Evolutionary conservation across 2,797 vertebrate species (phyloP).

Genomic region (Buceros bicornis): DNA sequence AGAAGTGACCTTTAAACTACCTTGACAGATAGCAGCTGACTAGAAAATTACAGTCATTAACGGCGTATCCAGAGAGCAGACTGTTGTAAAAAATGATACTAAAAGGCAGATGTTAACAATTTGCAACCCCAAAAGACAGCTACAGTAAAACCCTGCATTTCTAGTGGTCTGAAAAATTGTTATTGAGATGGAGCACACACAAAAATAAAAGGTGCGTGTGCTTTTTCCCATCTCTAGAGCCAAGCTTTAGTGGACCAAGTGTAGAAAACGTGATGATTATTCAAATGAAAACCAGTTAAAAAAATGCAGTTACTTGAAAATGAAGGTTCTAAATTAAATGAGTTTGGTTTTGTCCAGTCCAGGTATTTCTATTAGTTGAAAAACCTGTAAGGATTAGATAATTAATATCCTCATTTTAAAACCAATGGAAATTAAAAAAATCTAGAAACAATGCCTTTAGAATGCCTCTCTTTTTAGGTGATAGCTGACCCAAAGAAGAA

Average conservation of each 20-base stretch:
- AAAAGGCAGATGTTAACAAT: constrained; percentile 84
- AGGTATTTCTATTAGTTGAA: background rate
- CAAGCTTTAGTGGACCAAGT: background rate
- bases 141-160: constrained; percentile 73
- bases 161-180: constrained; percentile 60
- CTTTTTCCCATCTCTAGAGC: background rate
- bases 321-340: background rate
- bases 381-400: background rate
- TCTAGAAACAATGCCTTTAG: background rate
- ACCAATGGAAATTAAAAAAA: background rate
- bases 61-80: constrained; percentile 79
- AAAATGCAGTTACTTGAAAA: background rate
- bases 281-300: background rate
- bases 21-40: constrained; percentile 84
- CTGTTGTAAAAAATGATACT: constrained; percentile 79
- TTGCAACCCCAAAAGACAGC: constrained; percentile 77
- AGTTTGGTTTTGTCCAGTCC: background rate
- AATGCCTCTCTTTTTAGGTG: background rate
- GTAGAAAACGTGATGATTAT: background rate
- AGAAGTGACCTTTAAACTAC: constrained; percentile 84
- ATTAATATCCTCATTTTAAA: background rate
- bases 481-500: background rate
- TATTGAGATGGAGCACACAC: constrained; percentile 11
- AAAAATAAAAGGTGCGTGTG: background rate
- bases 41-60: constrained; percentile 85